These are phyloP conservation scores for Hippasteria phrygiana DNA, from an alignment of 53 echinoderm and acorn worm genomes.

Conservation along the genomic window DNA sequence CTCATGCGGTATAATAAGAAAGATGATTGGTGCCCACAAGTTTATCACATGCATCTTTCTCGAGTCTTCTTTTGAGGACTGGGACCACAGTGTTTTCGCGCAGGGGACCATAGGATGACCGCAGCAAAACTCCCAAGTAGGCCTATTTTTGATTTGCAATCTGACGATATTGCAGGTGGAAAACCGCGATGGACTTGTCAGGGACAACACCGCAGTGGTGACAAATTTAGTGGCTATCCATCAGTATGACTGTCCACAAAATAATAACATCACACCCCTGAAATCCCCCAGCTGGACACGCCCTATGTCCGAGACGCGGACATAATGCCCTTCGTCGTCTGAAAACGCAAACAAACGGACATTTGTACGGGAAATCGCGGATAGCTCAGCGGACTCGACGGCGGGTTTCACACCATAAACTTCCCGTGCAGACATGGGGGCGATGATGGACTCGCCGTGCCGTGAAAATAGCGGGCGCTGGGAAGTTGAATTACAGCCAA, in stretches of 20 bases:
- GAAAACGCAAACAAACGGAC: not conserved
- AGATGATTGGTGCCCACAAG: too few species aligned
- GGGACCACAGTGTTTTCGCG: too few species aligned
- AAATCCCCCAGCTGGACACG: not conserved
- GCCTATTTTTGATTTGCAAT: too few species aligned
- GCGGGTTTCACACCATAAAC: slow-evolving; percentile 38
- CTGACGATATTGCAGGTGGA: too few species aligned
- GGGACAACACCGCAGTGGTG: not conserved
- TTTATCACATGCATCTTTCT: too few species aligned
- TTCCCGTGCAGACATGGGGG: slow-evolving; percentile 24
- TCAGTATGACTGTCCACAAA: not conserved
- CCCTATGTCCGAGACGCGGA: too few species aligned
- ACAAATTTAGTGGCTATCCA: not conserved
- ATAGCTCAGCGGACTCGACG: not conserved
- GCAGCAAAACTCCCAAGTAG: too few species aligned
- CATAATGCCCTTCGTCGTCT: not conserved
- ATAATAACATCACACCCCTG: not conserved
- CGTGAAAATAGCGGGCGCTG: slow-evolving; percentile 27
- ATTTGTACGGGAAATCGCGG: not conserved
- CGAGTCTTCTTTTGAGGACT: too few species aligned
- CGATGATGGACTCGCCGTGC: slow-evolving; percentile 27
- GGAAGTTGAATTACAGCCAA: slow-evolving; percentile 59
- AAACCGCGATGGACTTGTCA: too few species aligned
- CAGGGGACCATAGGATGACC: too few species aligned
- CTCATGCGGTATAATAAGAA: too few species aligned